Base-by-base conservation (phyloP, 2,797 vertebrate genomes). In the Smutsia gigantea region DNA sequence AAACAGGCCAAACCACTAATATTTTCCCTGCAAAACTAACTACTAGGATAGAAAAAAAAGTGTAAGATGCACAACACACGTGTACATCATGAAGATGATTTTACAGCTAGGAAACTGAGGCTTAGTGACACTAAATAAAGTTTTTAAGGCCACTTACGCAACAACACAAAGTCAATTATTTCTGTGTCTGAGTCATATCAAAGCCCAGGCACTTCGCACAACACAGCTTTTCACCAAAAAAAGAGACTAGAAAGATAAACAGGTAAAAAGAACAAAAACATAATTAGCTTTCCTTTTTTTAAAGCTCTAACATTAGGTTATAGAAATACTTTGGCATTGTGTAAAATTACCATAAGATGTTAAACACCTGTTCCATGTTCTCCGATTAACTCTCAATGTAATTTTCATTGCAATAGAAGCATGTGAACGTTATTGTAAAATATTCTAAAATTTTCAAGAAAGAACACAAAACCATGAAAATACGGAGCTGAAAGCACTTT, bases 111-210 rank as follows among this genome's bases (percentile, higher is more conserved):
- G 23, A 23, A 95, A 95, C 57, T 82, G 72, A 97, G 25, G 72
- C 61, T 85, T n/a, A 72, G 49, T 23, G 53, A 77, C 51, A 93
- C 27, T 49, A 93, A 87, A 89, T 74, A 66, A 94, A 59, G 77
- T 92, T 59, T 39, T 81, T 95, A 97, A 97, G 94, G 97, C 59
- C 94, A 97, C 89, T 95, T 95, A 51, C n/a, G 84, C 39, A 94
- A 96, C 8, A 93, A 3, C 53, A 83, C 63, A 10, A 71, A 93
- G 59, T 64, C 86, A 89, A 3, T 71, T 71, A 59, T 86, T 94
- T 86, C 27, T 57, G 74, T 37, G 55, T 39, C 57, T 78, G 13
- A 55, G 81, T 78, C 42, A 78, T 9, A 82, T 39, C 49, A 90
- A 96, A 95, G 19, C 49, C 49, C 55, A 77, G 74, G 27, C 31